Evolutionary conservation across 2,113 vertebrate species (phyloP).

Genomic region (Engraulis encrasicolus): DNA sequence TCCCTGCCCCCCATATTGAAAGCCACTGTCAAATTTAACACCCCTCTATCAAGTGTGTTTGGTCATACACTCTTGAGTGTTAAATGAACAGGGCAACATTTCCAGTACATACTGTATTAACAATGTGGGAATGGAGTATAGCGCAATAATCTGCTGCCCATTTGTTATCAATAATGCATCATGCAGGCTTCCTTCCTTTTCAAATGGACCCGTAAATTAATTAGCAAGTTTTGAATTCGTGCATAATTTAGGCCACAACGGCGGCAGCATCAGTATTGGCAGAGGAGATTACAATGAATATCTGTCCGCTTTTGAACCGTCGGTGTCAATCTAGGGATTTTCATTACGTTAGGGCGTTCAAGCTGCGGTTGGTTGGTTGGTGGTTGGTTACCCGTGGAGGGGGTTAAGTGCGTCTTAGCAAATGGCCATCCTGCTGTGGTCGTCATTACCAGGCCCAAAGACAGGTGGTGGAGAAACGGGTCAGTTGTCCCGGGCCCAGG

Average conservation of each 20-base stretch:
- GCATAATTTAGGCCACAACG: constrained; percentile 31
- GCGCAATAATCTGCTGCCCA: constrained; percentile 26
- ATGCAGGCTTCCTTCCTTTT: constrained; percentile 29
- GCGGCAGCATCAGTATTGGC: too few species aligned
- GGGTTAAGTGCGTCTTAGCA: constrained; percentile 5
- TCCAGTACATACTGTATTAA: too few species aligned
- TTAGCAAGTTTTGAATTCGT: constrained; percentile 36
- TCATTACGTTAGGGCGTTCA: background rate
- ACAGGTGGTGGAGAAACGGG: too few species aligned
- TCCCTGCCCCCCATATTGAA: too few species aligned
- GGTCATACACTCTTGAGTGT: too few species aligned
- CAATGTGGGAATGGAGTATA: constrained; percentile 1
- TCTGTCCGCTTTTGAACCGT: background rate
- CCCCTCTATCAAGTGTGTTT: too few species aligned
- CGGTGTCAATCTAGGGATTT: background rate
- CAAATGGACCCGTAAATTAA: constrained; percentile 37
- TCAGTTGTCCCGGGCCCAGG: too few species aligned
- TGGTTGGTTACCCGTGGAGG: constrained; percentile 9
- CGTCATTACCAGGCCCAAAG: too few species aligned
- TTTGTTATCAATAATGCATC: constrained; percentile 40
- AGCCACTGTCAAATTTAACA: too few species aligned
- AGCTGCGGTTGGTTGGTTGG: constrained; percentile 19
- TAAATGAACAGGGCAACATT: too few species aligned
- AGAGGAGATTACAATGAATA: constrained; percentile 22
- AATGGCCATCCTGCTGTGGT: background rate